These are phyloP conservation scores for Harpagoxenus sublaevis DNA, from an alignment of 2,888 invertebrate genomes.

Conservation along the genomic window DNA sequence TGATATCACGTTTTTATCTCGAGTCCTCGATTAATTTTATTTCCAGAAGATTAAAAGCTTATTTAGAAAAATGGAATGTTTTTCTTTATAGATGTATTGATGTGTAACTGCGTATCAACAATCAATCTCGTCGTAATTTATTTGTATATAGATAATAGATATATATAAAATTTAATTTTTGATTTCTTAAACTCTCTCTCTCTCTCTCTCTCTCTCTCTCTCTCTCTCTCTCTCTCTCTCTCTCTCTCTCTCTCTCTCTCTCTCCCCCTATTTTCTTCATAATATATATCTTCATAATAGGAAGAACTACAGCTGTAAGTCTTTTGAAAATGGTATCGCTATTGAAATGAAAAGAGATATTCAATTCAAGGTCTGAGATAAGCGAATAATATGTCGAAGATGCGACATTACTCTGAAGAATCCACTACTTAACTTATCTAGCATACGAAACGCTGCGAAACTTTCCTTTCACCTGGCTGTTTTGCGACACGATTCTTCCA, in stretches of 20 bases:
- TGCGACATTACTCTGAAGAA: conserved; percentile 37
- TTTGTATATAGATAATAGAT: neutral
- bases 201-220: too few relatives aligned
- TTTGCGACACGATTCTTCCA: conserved; percentile 74
- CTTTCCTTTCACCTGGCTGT: conserved; percentile 80
- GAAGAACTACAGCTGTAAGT: neutral
- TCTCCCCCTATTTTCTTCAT: neutral
- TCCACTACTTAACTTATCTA: conserved; percentile 52
- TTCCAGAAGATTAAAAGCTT: neutral
- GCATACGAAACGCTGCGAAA: conserved; percentile 57
- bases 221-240: neutral
- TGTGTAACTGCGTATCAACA: neutral
- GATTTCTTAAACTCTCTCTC: neutral
- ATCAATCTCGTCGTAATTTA: neutral
- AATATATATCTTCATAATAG: neutral
- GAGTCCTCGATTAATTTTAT: neutral
- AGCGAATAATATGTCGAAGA: conserved; percentile 16
- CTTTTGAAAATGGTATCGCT: neutral
- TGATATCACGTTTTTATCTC: neutral
- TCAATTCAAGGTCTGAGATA: conserved; percentile 23
- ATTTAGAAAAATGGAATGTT: neutral
- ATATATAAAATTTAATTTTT: conserved; percentile 6
- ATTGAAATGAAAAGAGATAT: neutral
- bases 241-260: neutral
- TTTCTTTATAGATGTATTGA: neutral